A percentile compares a stretch with the other conserved stretches of the same genome.
Conservation (phyloP, 2,797 vertebrate species). For the Alcedo atthis region DNA sequence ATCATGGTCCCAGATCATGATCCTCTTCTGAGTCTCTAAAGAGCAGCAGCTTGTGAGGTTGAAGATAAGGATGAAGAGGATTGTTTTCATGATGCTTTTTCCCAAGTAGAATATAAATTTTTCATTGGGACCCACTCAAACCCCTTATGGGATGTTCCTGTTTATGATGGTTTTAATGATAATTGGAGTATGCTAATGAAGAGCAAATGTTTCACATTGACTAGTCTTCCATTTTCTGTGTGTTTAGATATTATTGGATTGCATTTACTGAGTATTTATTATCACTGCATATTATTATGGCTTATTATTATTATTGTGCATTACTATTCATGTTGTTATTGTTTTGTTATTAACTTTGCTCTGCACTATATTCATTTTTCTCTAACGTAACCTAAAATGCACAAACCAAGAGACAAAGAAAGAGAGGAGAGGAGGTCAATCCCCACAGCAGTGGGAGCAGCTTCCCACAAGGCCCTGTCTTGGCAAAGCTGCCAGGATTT, state of each 20-base stretch:
- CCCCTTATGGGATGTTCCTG: neutral
- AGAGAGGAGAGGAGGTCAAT: neutral
- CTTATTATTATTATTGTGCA: neutral
- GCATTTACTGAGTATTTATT: neutral
- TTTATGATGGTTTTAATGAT: neutral
- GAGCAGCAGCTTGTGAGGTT: neutral
- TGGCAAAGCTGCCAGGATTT: slow-evolving; percentile 21
- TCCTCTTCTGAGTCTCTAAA: neutral
- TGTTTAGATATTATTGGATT: neutral
- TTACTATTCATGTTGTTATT: neutral
- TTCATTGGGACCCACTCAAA: neutral
- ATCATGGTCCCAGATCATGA: neutral
- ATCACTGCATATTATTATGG: neutral
- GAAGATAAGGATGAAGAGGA: neutral
- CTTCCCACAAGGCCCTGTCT: slow-evolving; percentile 10
- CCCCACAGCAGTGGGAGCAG: slow-evolving; percentile 8
- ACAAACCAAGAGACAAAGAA: slow-evolving; percentile 20
- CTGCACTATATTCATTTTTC: neutral
- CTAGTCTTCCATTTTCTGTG: neutral
- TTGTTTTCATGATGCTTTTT: neutral
- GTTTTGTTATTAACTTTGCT: neutral
- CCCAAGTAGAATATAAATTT: neutral
- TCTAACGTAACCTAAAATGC: neutral
- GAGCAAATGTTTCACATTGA: neutral
- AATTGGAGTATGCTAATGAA: neutral